These are phyloP conservation scores for Acromyrmex heyeri DNA, from an alignment of 1,140 invertebrate genomes.

Conservation along the genomic window DNA sequence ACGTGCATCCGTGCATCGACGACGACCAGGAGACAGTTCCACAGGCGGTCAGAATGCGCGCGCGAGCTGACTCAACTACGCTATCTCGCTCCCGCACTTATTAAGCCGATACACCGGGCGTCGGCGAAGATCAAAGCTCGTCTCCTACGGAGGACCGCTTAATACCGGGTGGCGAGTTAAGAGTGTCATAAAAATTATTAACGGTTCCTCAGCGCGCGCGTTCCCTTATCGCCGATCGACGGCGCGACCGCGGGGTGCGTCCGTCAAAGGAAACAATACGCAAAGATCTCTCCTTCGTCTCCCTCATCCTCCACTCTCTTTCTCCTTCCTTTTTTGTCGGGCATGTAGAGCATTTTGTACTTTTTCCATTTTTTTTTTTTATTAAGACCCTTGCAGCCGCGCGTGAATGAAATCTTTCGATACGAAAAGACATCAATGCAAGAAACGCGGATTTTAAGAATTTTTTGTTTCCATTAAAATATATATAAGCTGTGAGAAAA, in stretches of 20 bases:
- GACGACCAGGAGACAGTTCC: conserved; percentile 42
- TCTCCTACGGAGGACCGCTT: conserved; percentile 82
- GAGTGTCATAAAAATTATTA: conserved; percentile 85
- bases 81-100: conserved; percentile 76
- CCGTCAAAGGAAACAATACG: conserved; percentile 71
- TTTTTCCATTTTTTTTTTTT: neutral
- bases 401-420: conserved; percentile 11
- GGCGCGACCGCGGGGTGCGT: conserved; percentile 65
- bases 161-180: conserved; percentile 85
- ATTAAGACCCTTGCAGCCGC: neutral
- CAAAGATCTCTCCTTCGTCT: conserved; percentile 67
- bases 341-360: conserved; percentile 3
- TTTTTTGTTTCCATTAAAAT: neutral
- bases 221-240: conserved; percentile 82
- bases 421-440: neutral
- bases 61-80: conserved; percentile 24
- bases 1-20: conserved; percentile 43
- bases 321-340: conserved; percentile 15
- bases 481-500: neutral
- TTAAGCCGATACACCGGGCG: conserved; percentile 77
- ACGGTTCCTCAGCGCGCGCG: conserved; percentile 71
- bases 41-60: conserved; percentile 36
- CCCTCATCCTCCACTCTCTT: conserved; percentile 34
- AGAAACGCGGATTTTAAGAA: neutral
- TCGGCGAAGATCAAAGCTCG: conserved; percentile 84